Base-by-base conservation (phyloP, 1,140 invertebrate species). In the Coelopa frigida region DNA sequence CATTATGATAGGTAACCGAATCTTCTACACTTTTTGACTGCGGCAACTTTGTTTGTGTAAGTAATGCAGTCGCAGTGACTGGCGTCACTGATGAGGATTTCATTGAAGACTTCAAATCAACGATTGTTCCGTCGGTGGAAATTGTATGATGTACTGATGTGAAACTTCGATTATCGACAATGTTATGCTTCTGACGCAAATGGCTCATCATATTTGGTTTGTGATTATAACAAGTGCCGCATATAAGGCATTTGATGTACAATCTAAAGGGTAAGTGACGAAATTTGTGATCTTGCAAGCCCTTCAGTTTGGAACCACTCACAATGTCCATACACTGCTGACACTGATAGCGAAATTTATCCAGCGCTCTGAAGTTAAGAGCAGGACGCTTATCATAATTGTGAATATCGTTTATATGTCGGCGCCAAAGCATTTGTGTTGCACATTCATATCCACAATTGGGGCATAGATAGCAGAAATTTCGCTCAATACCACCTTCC, bases 181-280 rank as follows among this genome's bases (percentile, higher is more conserved):
- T 58, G 26, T 62, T 65, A 36, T 66, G 62, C 0, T 59, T 52
- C 5, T 57, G 52, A 2, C 59, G 44, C 10, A 66, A 33, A 58
- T 66, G 62, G 0, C 58, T 57, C 0, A 63, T 54, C 26, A 66
- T 65, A 42, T 66, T 66, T 2, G 62, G 62, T 40, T 66, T 66
- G 36, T 66, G 62, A 43, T 66, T 66, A n/a, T 66, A 66, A 33
- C 59, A 62, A 12, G 62, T 66, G 41, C 62, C 60, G 20, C 62
- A 66, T 6, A 66, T 48, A 1, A 62, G 49, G 39, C 62, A 66
- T 51, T 66, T 66, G 1, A 66, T 37, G 43, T 66, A 66, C 22
- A 62, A 33, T 5, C 58, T 53, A 32, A 56, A 66, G 6, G 62
- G 58, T 26, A 66, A 40, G 49, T 66, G 62, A 0, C 62, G 56